These are phyloP conservation scores for Callithrix jacchus DNA, from an alignment of 2,113 vertebrate genomes.

Conservation along the genomic window DNA sequence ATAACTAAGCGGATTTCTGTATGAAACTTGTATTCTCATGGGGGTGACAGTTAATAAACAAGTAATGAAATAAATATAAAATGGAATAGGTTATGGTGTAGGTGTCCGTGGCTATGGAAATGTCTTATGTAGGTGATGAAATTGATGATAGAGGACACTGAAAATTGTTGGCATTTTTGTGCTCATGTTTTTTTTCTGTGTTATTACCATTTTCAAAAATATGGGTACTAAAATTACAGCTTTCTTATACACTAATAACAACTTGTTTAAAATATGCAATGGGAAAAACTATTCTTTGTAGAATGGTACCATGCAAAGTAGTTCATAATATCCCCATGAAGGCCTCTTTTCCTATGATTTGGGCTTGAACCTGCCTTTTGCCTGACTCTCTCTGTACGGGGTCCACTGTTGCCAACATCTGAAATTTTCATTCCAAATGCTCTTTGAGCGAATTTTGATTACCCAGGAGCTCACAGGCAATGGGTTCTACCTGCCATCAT, in stretches of 20 bases:
- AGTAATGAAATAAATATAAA: neutral
- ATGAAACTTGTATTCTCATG: neutral
- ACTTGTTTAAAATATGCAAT: neutral
- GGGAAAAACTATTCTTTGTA: neutral
- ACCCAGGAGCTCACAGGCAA: neutral
- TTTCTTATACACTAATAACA: neutral
- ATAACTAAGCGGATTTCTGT: neutral
- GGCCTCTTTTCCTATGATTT: neutral
- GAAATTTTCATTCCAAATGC: neutral
- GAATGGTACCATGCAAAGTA: neutral
- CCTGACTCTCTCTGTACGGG: neutral
- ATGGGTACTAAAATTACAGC: neutral
- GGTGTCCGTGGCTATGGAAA: neutral
- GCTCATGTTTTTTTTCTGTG: neutral
- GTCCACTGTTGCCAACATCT: neutral
- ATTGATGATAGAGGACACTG: neutral
- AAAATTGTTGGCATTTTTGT: neutral
- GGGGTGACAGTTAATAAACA: neutral
- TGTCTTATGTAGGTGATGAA: neutral
- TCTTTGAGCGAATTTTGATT: neutral
- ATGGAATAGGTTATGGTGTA: neutral
- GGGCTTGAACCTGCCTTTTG: neutral
- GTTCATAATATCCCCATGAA: neutral
- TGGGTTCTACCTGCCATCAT: neutral
- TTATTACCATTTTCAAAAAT: neutral